These are phyloP conservation scores for Metaphire vulgaris DNA, from an alignment of 1,140 invertebrate genomes.

Conservation along the genomic window DNA sequence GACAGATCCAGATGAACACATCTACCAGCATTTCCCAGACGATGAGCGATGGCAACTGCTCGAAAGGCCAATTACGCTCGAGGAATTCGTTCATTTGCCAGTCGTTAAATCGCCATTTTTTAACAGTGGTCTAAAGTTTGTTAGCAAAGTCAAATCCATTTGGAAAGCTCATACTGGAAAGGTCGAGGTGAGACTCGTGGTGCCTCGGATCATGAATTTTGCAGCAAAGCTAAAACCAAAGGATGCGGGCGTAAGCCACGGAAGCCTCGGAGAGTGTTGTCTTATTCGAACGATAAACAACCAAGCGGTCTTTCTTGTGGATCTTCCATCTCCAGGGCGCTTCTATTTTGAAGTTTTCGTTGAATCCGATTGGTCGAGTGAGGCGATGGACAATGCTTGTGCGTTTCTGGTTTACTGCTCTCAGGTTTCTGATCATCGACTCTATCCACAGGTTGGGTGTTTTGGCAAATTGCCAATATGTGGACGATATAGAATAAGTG, in stretches of 20 bases:
- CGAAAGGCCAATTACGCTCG: slow-evolving; percentile 52
- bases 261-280: slow-evolving; percentile 39
- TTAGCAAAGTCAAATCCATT: slow-evolving; percentile 30
- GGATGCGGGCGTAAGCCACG: slow-evolving; percentile 34
- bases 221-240: slow-evolving; percentile 29
- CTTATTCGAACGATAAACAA: slow-evolving; percentile 41
- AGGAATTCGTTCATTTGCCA: slow-evolving; percentile 55
- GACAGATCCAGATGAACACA: slow-evolving; percentile 56
- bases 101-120: slow-evolving; percentile 51
- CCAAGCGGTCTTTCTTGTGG: slow-evolving; percentile 39
- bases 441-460: slow-evolving; percentile 44
- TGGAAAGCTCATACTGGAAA: slow-evolving; percentile 42
- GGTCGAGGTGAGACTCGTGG: slow-evolving; percentile 41
- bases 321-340: slow-evolving; percentile 41
- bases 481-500: slow-evolving; percentile 39
- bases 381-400: slow-evolving; percentile 47
- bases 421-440: slow-evolving; percentile 33
- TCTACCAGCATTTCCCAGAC: slow-evolving; percentile 57
- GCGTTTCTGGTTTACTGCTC: slow-evolving; percentile 41
- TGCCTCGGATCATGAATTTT: slow-evolving; percentile 34
- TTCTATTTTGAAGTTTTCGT: slow-evolving; percentile 48
- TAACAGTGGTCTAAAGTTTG: slow-evolving; percentile 28
- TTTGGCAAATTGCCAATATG: slow-evolving; percentile 46
- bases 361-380: slow-evolving; percentile 44
- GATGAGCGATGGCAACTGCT: slow-evolving; percentile 57